These are phyloP conservation scores for Chaetops frenatus DNA, from an alignment of 2,113 vertebrate genomes.

Conservation along the genomic window DNA sequence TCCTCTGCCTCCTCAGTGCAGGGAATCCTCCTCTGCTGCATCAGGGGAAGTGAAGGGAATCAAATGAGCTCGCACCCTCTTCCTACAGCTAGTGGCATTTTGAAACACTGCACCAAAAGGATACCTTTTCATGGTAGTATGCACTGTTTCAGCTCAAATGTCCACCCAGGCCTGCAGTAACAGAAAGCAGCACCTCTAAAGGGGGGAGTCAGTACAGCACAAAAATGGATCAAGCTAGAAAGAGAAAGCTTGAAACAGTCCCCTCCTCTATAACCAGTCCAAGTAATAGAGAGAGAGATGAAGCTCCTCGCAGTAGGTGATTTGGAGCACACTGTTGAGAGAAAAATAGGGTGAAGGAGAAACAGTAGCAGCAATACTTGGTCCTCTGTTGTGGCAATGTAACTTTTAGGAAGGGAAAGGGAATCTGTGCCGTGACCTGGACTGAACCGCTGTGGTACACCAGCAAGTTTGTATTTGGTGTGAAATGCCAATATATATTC, in stretches of 20 bases:
- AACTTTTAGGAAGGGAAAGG: background rate
- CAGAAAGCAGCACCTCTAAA: background rate
- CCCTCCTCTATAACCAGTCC: background rate
- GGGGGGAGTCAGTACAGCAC: background rate
- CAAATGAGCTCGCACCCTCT: background rate
- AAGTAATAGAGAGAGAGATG: background rate
- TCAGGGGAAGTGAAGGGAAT: background rate
- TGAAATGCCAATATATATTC: conserved; percentile 11
- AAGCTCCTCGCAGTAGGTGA: background rate
- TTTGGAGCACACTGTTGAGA: background rate
- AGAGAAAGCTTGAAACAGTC: background rate
- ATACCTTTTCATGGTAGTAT: background rate
- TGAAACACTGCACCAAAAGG: background rate
- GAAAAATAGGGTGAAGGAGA: background rate
- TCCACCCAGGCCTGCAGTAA: background rate
- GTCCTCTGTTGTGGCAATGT: background rate
- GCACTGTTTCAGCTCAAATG: background rate
- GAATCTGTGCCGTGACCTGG: conserved; percentile 4
- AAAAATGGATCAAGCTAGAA: background rate
- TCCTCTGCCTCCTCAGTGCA: background rate
- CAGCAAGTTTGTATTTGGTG: background rate
- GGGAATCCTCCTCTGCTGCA: background rate
- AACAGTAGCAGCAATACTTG: background rate
- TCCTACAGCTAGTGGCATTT: background rate
- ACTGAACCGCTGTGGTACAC: background rate